These are phyloP conservation scores for Gila robusta DNA, from an alignment of 2,797 vertebrate species.

Conservation along the genomic window DNA sequence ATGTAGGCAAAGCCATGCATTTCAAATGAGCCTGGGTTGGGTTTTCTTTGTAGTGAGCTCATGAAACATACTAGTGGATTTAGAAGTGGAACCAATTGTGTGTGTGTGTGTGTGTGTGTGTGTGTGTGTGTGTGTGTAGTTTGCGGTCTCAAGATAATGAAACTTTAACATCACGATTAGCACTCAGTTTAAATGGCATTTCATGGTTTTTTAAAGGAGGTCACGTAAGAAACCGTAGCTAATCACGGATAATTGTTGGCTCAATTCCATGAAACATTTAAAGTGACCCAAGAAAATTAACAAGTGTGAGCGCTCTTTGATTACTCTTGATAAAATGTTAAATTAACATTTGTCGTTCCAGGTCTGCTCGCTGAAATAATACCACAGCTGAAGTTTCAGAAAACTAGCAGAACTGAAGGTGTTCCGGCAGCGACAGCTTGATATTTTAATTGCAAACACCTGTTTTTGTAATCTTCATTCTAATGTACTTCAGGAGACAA, in stretches of 20 bases:
- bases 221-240: constrained; percentile 77
- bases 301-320: constrained; percentile 53
- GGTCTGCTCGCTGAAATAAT: constrained; percentile 24
- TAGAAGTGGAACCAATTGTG: constrained; percentile 50
- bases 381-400: constrained; percentile 32
- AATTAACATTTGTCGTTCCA: constrained; percentile 51
- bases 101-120: constrained; percentile 65
- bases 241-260: constrained; percentile 81
- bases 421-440: constrained; percentile 65
- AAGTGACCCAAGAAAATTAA: constrained; percentile 71
- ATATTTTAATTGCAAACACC: constrained; percentile 76
- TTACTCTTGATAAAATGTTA: constrained; percentile 55
- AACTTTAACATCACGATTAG: constrained; percentile 69
- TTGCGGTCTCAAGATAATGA: constrained; percentile 66
- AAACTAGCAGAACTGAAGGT: constrained; percentile 61
- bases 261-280: constrained; percentile 75
- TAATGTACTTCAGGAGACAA: constrained; percentile 56
- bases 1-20: background rate
- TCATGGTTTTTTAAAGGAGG: constrained; percentile 75
- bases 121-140: constrained; percentile 60
- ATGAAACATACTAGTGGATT: constrained; percentile 50
- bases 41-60: background rate
- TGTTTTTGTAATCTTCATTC: constrained; percentile 68
- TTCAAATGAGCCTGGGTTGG: background rate
- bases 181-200: constrained; percentile 75